phyloP scores from a whole-genome alignment of 2,888 invertebrate genomes.

The Mesodorylaimus sp. region DNA sequence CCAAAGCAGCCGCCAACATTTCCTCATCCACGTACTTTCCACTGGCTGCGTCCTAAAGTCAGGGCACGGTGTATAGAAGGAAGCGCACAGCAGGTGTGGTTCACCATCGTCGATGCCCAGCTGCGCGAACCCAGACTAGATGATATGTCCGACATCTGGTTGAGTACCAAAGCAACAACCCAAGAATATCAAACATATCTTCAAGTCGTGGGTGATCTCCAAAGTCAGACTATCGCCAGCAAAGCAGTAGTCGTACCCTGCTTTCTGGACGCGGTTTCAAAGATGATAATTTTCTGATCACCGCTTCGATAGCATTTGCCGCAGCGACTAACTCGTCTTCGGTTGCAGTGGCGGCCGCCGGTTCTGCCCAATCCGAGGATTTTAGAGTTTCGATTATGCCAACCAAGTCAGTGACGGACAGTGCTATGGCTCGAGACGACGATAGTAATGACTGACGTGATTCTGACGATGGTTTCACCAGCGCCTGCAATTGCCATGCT shows the following conservation, averaged over 20 bases:
- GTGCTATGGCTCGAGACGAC: constrained; percentile 70
- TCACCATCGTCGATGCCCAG: too few relatives aligned
- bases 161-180: constrained; percentile 62
- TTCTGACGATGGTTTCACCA: constrained; percentile 35
- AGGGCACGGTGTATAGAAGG: too few relatives aligned
- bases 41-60: constrained; percentile 64
- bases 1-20: constrained; percentile 92
- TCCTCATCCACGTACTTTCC: constrained; percentile 94
- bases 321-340: constrained; percentile 91
- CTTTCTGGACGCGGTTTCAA: constrained; percentile 60
- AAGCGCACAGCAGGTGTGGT: too few relatives aligned
- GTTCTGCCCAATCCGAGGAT: constrained; percentile 85
- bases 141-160: constrained; percentile 99
- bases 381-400: constrained; percentile 73
- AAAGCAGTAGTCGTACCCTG: constrained; percentile 45
- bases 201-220: too few relatives aligned
- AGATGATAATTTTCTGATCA: constrained; percentile 79
- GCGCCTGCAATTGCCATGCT: constrained; percentile 5
- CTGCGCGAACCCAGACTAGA: too few relatives aligned
- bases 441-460: constrained; percentile 52
- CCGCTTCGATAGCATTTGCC: constrained; percentile 92
- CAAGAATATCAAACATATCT: constrained; percentile 99
- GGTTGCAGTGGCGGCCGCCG: constrained; percentile 87
- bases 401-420: constrained; percentile 74
- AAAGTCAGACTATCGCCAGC: too few relatives aligned